These are phyloP conservation scores for Crocodylus rhombifer DNA, from an alignment of 2,797 vertebrate genomes.

Conservation along the genomic window DNA sequence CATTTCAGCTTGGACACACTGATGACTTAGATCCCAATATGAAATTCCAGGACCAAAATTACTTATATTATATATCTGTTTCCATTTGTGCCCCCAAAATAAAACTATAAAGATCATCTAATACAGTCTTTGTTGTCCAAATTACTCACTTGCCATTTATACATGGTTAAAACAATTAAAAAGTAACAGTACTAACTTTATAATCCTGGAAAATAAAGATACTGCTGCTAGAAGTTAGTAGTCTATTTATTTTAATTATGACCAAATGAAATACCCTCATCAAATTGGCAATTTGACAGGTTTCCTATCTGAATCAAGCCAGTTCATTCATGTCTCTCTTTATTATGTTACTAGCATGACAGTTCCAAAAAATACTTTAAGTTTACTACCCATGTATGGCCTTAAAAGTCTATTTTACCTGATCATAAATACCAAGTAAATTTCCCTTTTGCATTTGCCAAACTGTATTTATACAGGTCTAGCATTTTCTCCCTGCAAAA, in stretches of 20 bases:
- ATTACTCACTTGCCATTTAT: constrained; percentile 56
- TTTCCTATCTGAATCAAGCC: constrained; percentile 56
- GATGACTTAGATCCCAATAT: background rate
- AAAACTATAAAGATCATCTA: constrained; percentile 51
- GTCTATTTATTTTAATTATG: constrained; percentile 53
- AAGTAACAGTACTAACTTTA: constrained; percentile 66
- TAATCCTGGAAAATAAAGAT: constrained; percentile 64
- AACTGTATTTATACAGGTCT: constrained; percentile 84
- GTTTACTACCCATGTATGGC: constrained; percentile 16
- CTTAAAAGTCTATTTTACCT: constrained; percentile 74
- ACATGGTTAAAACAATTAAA: constrained; percentile 61
- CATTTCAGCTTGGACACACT: background rate
- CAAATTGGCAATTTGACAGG: constrained; percentile 54
- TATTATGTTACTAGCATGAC: constrained; percentile 47
- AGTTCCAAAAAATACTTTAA: constrained; percentile 8
- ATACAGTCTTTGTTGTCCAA: constrained; percentile 49
- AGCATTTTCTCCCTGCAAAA: constrained; percentile 77
- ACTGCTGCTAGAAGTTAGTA: constrained; percentile 34
- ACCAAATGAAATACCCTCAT: constrained; percentile 38
- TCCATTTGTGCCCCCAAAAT: constrained; percentile 44
- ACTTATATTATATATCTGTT: constrained; percentile 23
- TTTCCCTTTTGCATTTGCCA: constrained; percentile 83
- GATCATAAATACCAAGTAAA: constrained; percentile 83
- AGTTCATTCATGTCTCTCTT: constrained; percentile 59
- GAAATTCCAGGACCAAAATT: background rate